A percentile compares a stretch with the other conserved stretches of the same genome.
Evolutionary conservation across 2,888 invertebrate genomes (phyloP).

Genomic region (Clitarchus hookeri): DNA sequence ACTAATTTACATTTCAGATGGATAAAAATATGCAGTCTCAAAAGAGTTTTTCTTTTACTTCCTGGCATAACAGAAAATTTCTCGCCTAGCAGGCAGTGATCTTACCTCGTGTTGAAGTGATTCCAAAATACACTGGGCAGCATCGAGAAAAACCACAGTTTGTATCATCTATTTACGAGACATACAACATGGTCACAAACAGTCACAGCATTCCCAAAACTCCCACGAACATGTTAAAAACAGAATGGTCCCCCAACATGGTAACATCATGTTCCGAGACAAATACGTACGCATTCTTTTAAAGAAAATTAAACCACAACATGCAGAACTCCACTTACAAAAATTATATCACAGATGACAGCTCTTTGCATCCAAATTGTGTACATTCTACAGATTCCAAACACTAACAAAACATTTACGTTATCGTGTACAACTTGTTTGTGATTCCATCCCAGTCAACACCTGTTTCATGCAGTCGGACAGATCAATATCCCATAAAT

Average conservation of each 20-base stretch:
- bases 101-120: conserved; percentile 99
- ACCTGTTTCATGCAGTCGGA: not conserved
- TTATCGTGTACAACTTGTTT: not conserved
- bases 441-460: not conserved
- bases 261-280: not conserved
- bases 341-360: not conserved
- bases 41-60: conserved; percentile 15
- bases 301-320: not conserved
- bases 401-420: not conserved
- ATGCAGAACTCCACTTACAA: not conserved
- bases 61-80: conserved; percentile 23
- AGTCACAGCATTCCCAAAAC: conserved; percentile 17
- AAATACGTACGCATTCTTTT: not conserved
- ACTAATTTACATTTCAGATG: conserved; percentile 55
- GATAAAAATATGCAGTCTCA: conserved; percentile 45
- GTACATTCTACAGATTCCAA: conserved; percentile 2
- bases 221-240: not conserved
- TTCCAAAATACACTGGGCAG: conserved; percentile 95
- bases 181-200: conserved; percentile 18
- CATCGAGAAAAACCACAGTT: conserved; percentile 61
- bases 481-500: not conserved
- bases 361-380: not conserved
- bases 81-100: conserved; percentile 31
- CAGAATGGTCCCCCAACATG: not conserved
- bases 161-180: conserved; percentile 28